Conservation (phyloP, 2,113 vertebrate genomes). For the Nanorana parkeri region DNA sequence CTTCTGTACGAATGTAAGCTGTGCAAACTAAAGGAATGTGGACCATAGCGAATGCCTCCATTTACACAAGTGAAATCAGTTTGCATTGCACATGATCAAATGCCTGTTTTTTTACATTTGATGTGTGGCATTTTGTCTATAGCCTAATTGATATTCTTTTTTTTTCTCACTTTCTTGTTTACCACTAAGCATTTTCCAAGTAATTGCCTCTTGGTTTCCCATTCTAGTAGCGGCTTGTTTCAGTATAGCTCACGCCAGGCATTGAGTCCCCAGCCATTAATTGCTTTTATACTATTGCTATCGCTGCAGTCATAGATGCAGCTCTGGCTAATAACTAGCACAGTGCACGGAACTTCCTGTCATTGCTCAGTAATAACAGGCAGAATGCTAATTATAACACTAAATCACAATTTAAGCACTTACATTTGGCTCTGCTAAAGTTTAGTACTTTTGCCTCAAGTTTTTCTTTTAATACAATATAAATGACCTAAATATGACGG, state of each 20-base stretch:
- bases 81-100: too few relatives aligned
- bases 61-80: too few relatives aligned
- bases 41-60: too few relatives aligned
- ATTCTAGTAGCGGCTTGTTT: not conserved
- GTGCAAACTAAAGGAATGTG: too few relatives aligned
- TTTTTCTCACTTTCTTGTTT: not conserved
- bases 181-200: not conserved
- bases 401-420: not conserved
- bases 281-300: not conserved
- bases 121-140: too few relatives aligned
- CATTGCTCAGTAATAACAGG: not conserved
- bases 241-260: not conserved
- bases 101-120: too few relatives aligned
- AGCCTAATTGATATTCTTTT: too few relatives aligned
- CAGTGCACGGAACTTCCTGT: not conserved
- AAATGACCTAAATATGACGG: not conserved
- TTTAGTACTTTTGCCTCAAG: not conserved
- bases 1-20: too few relatives aligned
- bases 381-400: not conserved
- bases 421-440: not conserved
- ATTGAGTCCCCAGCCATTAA: constrained; percentile 10
- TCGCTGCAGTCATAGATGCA: not conserved
- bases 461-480: not conserved
- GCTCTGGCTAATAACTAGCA: not conserved
- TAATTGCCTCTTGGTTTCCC: constrained; percentile 6